phyloP scores from a whole-genome alignment of 2,113 vertebrate species.

The Dromas ardeola region DNA sequence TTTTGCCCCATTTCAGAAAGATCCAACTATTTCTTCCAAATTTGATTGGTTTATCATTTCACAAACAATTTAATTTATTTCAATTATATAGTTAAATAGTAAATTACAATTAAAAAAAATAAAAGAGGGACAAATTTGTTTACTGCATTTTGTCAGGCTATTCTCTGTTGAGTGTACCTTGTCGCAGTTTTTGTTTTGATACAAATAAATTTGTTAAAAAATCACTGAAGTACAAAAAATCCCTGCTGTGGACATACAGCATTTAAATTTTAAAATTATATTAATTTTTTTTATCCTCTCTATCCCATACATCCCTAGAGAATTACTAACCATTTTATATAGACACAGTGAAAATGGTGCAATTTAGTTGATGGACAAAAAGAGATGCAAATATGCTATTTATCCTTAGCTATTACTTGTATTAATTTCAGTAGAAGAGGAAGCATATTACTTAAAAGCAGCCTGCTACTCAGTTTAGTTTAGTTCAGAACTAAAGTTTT shows the following conservation, averaged over 20 bases:
- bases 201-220: neutral
- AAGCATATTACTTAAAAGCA: neutral
- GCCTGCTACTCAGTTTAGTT: neutral
- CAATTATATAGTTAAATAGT: neutral
- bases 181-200: neutral
- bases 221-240: neutral
- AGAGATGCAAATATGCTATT: neutral
- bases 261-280: neutral
- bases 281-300: neutral
- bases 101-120: neutral
- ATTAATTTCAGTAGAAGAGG: neutral
- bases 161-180: neutral
- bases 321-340: neutral
- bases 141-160: neutral
- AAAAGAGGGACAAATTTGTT: neutral
- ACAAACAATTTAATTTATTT: neutral
- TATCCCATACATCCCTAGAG: neutral
- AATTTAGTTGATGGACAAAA: neutral
- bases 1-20: neutral
- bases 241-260: fast-evolving
- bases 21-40: neutral
- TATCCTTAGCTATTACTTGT: neutral
- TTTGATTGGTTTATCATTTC: neutral
- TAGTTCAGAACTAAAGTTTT: neutral
- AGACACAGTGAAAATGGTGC: neutral